phyloP scores from a whole-genome alignment of 2,797 vertebrate species.

The Argya squamiceps region DNA sequence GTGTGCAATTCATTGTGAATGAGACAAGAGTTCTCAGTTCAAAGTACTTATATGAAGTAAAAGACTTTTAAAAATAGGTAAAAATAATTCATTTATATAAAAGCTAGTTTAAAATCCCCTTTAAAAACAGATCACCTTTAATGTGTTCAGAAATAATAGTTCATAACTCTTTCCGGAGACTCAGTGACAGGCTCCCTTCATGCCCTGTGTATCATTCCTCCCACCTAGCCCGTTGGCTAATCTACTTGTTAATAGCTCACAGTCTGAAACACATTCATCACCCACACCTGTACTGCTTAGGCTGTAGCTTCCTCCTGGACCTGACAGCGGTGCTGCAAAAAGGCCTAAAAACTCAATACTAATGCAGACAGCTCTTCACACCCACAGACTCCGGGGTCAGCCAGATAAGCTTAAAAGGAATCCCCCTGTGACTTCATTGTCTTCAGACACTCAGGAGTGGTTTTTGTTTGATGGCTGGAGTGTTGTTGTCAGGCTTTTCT shows the following conservation, averaged over 20 bases:
- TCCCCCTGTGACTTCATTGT: background rate
- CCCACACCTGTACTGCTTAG: background rate
- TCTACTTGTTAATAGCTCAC: background rate
- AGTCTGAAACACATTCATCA: background rate
- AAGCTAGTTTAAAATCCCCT: background rate
- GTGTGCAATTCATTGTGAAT: background rate
- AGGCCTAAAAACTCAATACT: background rate
- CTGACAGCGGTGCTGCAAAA: background rate
- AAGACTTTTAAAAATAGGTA: background rate
- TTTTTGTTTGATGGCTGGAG: background rate
- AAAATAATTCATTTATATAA: background rate
- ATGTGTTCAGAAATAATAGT: background rate
- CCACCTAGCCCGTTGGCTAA: background rate
- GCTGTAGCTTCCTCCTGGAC: background rate
- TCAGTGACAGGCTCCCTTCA: background rate
- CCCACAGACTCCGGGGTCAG: background rate
- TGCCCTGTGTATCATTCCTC: rapidly evolving
- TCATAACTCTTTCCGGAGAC: background rate
- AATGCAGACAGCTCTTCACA: background rate
- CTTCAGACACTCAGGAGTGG: background rate
- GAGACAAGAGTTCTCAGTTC: background rate
- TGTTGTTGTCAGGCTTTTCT: background rate
- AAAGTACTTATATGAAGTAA: background rate
- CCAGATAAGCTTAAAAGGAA: background rate
- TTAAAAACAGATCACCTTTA: background rate